Evolutionary conservation across 2,113 vertebrate genomes (phyloP), one percentile per base, ranked within the genome.

Genomic region (Probosciger aterrimus): DNA sequence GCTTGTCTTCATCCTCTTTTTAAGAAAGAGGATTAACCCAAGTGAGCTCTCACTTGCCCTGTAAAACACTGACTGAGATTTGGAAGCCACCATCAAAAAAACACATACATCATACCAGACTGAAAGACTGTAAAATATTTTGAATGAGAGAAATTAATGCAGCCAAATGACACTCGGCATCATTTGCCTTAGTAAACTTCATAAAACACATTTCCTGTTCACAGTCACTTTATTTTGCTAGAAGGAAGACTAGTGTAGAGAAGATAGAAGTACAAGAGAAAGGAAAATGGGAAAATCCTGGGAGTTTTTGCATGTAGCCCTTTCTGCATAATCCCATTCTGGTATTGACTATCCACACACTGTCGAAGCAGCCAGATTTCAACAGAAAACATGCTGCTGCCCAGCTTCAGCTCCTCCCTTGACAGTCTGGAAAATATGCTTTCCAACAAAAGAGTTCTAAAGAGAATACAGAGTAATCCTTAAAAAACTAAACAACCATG

Each of bases 301-400:
- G 2, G 2, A 0, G 1, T 1, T 43, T 64, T 39, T 59, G 22
- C 23, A 63, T 53, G 90, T 80, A 35, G 33, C 7, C 20, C 10
- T 65, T 47, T 67, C 27, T 13, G 31, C 7, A 9, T 13, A 82
- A 49, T 28, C 30, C 31, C 16, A 3, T 8, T 47, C 30, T 77
- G 30, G 7, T 44, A 65, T 0, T n/a, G 30, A 47, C 55, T 37
- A 62, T 16, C 19, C n/a, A 76, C 4, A 67, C 20, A 73, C 18
- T 53, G 7, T 4, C 31, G 17, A 78, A 55, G 22, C 28, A 68
- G 33, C 10, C 18, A 86, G 20, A 88, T 41, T 35, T 52, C 35
- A 73, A 52, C 14, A 85, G 23, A 68, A 92, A 69, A 69, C 12
- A 52, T 5, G 14, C 10, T 33, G 27, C 10, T 64, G 20, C 22